Evolutionary conservation across 2,797 vertebrate species (phyloP).

Genomic region (Malurus leucopterus): DNA sequence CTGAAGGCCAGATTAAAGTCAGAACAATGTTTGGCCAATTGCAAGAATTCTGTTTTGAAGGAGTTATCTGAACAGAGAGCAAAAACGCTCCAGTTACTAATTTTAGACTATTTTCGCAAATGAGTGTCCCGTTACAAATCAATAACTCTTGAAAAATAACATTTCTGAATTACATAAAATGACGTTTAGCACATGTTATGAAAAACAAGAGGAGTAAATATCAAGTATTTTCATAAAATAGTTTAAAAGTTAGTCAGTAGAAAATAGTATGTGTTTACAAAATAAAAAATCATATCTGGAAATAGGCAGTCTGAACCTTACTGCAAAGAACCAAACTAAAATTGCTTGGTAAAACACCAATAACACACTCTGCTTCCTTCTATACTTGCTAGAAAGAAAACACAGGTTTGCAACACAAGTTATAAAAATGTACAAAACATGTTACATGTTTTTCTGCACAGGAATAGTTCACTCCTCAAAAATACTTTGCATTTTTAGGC

Average conservation of each 20-base stretch:
- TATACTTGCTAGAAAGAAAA: background rate
- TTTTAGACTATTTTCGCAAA: background rate
- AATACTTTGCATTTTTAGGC: background rate
- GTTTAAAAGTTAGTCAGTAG: background rate
- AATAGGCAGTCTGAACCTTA: background rate
- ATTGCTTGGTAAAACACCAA: background rate
- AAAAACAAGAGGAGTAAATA: background rate
- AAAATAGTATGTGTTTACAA: background rate
- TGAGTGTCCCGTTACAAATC: background rate
- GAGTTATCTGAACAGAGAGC: background rate
- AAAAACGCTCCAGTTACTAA: rapidly evolving
- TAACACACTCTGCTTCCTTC: background rate
- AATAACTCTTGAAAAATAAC: background rate
- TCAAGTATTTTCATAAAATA: background rate
- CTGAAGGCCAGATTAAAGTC: background rate
- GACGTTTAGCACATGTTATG: background rate
- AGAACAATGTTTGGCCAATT: background rate
- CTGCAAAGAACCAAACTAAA: background rate
- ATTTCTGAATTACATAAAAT: background rate
- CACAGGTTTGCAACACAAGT: background rate
- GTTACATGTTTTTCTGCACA: background rate
- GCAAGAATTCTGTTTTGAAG: background rate
- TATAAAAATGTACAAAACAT: background rate
- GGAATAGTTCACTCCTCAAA: background rate
- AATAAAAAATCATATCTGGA: background rate